Percentiles rank a stretch among this genome's conserved stretches.
phyloP scores from a whole-genome alignment of 1,140 invertebrate genomes.

The Bombus affinis region DNA sequence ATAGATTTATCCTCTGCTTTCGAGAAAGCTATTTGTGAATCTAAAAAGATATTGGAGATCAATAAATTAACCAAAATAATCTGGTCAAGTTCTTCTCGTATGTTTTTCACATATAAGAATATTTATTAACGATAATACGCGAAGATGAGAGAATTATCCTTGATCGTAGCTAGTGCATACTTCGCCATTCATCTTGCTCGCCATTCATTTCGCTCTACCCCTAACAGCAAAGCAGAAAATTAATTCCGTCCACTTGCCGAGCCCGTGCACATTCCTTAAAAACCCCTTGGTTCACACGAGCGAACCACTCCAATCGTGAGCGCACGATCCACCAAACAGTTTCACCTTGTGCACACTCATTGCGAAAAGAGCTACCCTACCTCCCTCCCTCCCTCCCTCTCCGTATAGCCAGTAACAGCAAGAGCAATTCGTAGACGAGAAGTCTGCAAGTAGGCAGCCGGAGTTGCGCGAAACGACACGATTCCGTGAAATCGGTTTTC shows the following conservation, averaged over 20 bases:
- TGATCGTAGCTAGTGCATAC: background rate
- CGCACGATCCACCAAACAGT: background rate
- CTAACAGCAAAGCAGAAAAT: slow-evolving; percentile 9
- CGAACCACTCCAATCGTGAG: slow-evolving; percentile 1
- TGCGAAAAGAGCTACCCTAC: background rate
- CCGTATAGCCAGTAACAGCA: too few species aligned
- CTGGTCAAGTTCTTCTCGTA: too few species aligned
- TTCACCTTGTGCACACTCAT: background rate
- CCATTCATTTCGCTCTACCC: background rate
- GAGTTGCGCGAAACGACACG: slow-evolving; percentile 34
- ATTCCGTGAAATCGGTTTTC: slow-evolving; percentile 69
- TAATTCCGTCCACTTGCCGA: slow-evolving; percentile 1
- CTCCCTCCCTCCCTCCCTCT: background rate
- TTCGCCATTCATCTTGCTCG: background rate
- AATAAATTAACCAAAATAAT: too few species aligned
- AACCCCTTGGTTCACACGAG: background rate
- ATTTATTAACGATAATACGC: too few species aligned
- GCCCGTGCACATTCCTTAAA: background rate
- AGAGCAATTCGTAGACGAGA: slow-evolving; percentile 1
- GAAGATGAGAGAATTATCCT: background rate
- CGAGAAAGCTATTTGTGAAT: too few species aligned
- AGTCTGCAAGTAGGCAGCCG: background rate
- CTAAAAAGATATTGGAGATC: too few species aligned
- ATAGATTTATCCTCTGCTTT: too few species aligned
- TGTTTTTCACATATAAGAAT: too few species aligned